phyloP scores from a whole-genome alignment of 1,140 invertebrate species.

The Diabrotica undecimpunctata region DNA sequence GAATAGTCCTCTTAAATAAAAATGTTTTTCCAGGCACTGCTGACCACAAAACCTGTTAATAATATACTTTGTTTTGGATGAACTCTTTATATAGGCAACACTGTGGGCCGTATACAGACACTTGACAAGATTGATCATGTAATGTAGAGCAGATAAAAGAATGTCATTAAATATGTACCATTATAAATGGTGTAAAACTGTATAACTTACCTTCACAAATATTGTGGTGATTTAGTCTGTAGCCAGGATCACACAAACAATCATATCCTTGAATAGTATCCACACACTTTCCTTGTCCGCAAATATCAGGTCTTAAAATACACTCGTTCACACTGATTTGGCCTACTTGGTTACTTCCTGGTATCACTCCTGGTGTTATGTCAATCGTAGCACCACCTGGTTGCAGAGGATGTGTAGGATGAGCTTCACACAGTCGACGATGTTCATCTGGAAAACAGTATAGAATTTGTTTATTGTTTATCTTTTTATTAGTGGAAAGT shows the following conservation, averaged over 20 bases:
- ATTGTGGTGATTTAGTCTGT: conserved; percentile 34
- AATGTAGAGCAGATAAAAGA: too few relatives aligned
- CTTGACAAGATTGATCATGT: too few relatives aligned
- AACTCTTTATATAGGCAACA: too few relatives aligned
- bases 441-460: conserved; percentile 41
- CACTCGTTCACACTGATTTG: conserved; percentile 64
- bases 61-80: too few relatives aligned
- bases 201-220: conserved; percentile 44
- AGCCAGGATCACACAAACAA: conserved; percentile 48
- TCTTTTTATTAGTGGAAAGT: too few relatives aligned
- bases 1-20: too few relatives aligned
- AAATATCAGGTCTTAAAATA: conserved; percentile 68
- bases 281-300: conserved; percentile 72
- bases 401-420: conserved; percentile 12
- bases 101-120: too few relatives aligned
- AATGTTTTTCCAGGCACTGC: too few relatives aligned
- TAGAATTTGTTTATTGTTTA: too few relatives aligned
- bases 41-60: too few relatives aligned
- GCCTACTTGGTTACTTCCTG: conserved; percentile 25
- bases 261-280: conserved; percentile 71
- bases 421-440: conserved; percentile 34
- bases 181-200: not conserved
- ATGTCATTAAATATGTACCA: too few relatives aligned
- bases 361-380: conserved; percentile 42
- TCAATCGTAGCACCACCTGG: not conserved